phyloP scores from a whole-genome alignment of 2,797 vertebrate species.

The Anomalospiza imberbis region DNA sequence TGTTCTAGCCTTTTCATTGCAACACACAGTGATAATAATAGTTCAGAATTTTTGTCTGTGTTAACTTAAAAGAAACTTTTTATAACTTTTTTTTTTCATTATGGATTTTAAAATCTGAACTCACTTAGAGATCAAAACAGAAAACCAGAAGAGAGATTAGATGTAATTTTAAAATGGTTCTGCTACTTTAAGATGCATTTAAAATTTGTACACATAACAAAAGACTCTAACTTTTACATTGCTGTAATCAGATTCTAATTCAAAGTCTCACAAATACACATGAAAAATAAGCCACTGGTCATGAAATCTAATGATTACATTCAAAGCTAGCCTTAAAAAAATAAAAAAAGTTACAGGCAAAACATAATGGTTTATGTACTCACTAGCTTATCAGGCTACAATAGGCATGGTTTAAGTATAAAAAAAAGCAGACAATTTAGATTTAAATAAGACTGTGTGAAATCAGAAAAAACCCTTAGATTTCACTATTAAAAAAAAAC shows the following conservation, averaged over 20 bases:
- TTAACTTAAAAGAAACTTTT: neutral
- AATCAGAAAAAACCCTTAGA: slow-evolving; percentile 74
- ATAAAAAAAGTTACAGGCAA: slow-evolving; percentile 63
- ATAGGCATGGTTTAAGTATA: slow-evolving; percentile 69
- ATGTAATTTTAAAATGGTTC: neutral
- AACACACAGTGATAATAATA: neutral
- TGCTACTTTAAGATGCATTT: slow-evolving; percentile 43
- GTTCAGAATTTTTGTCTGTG: neutral
- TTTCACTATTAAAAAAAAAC: slow-evolving; percentile 63
- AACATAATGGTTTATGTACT: slow-evolving; percentile 70
- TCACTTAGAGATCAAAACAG: slow-evolving; percentile 12
- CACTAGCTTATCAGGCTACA: slow-evolving; percentile 72
- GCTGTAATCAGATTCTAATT: slow-evolving; percentile 2
- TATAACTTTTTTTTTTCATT: neutral
- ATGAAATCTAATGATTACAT: slow-evolving; percentile 71
- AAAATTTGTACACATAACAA: neutral
- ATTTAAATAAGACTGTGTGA: slow-evolving; percentile 87
- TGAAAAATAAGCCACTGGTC: slow-evolving; percentile 71
- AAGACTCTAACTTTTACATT: neutral
- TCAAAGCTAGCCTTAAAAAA: slow-evolving; percentile 72
- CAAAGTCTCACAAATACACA: slow-evolving; percentile 34
- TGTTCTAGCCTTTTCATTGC: slow-evolving; percentile 46
- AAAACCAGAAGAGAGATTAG: slow-evolving; percentile 39
- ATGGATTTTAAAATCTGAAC: slow-evolving; percentile 21
- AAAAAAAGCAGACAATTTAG: slow-evolving; percentile 77